phyloP scores from a whole-genome alignment of 1,140 invertebrate species.

The Heliconius himera region DNA sequence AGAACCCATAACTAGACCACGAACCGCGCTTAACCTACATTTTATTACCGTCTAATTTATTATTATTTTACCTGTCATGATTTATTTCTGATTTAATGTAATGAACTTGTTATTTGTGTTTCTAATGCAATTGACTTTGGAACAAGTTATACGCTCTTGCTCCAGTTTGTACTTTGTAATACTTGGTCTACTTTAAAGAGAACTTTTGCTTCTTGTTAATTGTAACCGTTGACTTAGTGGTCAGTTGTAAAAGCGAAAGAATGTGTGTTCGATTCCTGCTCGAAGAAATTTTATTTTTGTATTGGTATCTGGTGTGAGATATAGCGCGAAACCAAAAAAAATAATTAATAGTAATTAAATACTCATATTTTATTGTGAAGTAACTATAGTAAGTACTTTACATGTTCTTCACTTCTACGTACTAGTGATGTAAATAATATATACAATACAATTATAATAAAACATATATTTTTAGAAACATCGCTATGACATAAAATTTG shows the following conservation, averaged over 20 bases:
- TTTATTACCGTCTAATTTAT: constrained; percentile 21
- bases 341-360: too few species aligned
- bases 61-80: not conserved
- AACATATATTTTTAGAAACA: not conserved
- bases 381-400: too few species aligned
- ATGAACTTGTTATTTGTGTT: constrained; percentile 33
- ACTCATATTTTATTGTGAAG: too few species aligned
- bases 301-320: too few species aligned
- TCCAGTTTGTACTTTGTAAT: constrained; percentile 29
- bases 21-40: constrained; percentile 26
- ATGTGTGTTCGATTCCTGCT: too few species aligned
- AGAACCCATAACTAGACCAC: not conserved
- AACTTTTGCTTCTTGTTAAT: constrained; percentile 20
- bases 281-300: too few species aligned
- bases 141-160: constrained; percentile 35
- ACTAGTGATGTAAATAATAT: too few species aligned
- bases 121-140: constrained; percentile 26
- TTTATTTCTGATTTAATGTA: constrained; percentile 31
- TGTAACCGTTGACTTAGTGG: not conserved
- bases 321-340: too few species aligned
- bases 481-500: too few species aligned
- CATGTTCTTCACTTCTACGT: too few species aligned
- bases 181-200: constrained; percentile 32
- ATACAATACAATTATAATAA: not conserved
- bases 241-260: too few species aligned